Base-by-base conservation (phyloP, 2,113 vertebrate species). In the Engystomops pustulosus region DNA sequence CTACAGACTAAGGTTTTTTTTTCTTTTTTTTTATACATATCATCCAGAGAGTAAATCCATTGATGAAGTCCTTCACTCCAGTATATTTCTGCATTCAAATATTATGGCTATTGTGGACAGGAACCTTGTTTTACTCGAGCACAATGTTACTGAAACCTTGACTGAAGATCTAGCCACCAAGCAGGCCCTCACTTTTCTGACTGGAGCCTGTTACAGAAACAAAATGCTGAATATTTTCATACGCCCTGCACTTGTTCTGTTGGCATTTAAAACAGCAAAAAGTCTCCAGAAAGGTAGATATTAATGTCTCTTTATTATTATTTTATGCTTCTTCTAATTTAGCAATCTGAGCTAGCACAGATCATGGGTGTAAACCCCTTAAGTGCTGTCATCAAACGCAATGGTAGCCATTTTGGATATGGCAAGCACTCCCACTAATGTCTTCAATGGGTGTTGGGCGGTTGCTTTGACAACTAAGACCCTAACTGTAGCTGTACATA, bases 131-230 rank as follows among this genome's bases (percentile, higher is more conserved):
- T 90, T 99, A 14, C 91, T 89, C 6, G 85, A 75, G 1, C 38
- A 86, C 84, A 47, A 78, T 88, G 32, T 1, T 89, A 86, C 7
- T 89, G 36, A 70, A 14, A 36, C 6, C 2, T 14, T 93, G 0
- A 0, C 89, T 0, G 91, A 95, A 12, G 95, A 96, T 7, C 60
- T 91, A 0, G 86, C 96, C 45, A 88, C 95, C 80, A 93, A 88
- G 83, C 90, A 83, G 1, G 91, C 96, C 0, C 91, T 96, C 68
- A 34, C 89, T 0, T 62, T 94, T 41, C 95, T 99, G 44, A 94
- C 92, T 85, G 98, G 96, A 60, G 93, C 93, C 2, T 94, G 94
- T 12, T 99, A 99, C 89, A 95, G 95, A 90, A 99, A 99, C 90
- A 96, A 99, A 90, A 72, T 93, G 58, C 91, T 99, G 72, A 97